phyloP scores from a whole-genome alignment of 2,797 vertebrate genomes.

The Rhinatrema bivittatum region DNA sequence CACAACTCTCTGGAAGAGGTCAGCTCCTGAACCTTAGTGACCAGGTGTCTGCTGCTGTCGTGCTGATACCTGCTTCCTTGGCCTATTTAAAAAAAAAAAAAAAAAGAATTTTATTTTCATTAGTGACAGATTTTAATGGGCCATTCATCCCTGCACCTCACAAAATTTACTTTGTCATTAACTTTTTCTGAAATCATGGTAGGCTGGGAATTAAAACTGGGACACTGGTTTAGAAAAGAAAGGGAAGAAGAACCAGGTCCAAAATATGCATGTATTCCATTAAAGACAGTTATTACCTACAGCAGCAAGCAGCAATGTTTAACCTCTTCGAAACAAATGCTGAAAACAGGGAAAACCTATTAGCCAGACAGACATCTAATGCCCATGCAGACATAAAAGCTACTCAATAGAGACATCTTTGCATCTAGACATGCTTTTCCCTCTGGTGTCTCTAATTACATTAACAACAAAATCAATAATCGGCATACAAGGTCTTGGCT shows the following conservation, averaged over 20 bases:
- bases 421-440: constrained; percentile 23
- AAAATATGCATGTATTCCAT: no score
- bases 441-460: constrained; percentile 38
- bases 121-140: no score
- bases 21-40: constrained; percentile 90
- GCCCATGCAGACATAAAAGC: constrained; percentile 30
- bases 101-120: no score
- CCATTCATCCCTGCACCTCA: no score
- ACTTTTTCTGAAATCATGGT: no score
- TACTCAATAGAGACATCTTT: constrained; percentile 12
- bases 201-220: no score
- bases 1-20: constrained; percentile 91
- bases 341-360: constrained; percentile 27
- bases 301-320: no score
- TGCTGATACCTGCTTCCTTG: constrained; percentile 70
- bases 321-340: constrained; percentile 13
- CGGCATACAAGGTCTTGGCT: constrained; percentile 25
- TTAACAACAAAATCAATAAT: constrained; percentile 44
- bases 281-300: no score
- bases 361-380: constrained; percentile 19
- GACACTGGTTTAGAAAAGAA: no score
- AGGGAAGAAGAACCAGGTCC: no score
- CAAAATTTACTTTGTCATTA: no score
- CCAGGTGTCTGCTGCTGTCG: constrained; percentile 77
- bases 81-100: constrained; percentile 51